Conservation (phyloP, 2,797 vertebrate species). For the Pseudocheirus occidentalis region DNA sequence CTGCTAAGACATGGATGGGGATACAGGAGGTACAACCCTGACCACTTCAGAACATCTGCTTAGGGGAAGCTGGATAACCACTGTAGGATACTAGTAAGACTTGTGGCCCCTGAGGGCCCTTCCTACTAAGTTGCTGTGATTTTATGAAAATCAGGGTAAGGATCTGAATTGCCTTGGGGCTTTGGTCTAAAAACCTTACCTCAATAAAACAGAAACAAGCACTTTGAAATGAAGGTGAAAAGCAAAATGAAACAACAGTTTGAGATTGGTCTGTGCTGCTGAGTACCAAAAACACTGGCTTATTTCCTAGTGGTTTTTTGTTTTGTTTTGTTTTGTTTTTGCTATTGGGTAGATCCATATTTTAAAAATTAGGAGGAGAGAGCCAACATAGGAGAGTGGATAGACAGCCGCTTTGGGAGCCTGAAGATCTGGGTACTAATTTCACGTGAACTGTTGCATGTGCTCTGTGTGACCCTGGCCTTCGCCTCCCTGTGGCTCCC, state of each 20-base stretch:
- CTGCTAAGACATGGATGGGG: too few species aligned
- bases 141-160: not conserved
- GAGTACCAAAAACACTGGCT: not conserved
- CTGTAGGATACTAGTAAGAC: not conserved
- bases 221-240: conserved; percentile 25
- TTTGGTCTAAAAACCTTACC: not conserved
- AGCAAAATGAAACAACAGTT: conserved; percentile 6
- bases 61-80: not conserved
- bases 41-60: too few species aligned
- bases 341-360: not conserved
- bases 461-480: not conserved
- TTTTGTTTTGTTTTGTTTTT: not conserved
- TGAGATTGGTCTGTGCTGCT: conserved; percentile 5
- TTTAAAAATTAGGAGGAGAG: not conserved
- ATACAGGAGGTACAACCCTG: too few species aligned
- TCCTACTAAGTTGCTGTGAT: not conserved
- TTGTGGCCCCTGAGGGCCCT: not conserved
- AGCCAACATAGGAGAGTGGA: not conserved
- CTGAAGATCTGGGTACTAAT: not conserved
- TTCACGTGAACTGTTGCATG: not conserved
- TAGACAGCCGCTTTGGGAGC: not conserved
- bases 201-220: not conserved
- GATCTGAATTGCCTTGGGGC: not conserved
- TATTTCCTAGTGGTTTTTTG: not conserved
- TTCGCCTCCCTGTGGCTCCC: not conserved